phyloP scores from a whole-genome alignment of 92 coral and sea anemone genomes.

The Phenganax stokvisi region DNA sequence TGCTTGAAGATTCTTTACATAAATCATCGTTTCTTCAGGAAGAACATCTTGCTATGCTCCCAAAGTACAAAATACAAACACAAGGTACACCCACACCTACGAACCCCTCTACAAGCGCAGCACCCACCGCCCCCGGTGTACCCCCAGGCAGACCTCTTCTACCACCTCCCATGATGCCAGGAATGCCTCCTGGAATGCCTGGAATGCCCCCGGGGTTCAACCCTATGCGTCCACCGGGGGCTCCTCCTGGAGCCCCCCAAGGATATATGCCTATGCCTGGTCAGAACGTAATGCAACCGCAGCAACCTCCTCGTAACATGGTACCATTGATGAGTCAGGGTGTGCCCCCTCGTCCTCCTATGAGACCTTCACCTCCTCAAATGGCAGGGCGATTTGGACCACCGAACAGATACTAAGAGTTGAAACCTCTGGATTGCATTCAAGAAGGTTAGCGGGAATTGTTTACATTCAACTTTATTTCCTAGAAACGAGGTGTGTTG shows the following conservation, averaged over 20 bases:
- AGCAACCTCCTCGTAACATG: slow-evolving; percentile 25
- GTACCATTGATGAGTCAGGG: slow-evolving; percentile 28
- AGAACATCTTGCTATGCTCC: slow-evolving; percentile 75
- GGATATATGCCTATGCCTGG: slow-evolving; percentile 43
- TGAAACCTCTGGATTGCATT: neutral
- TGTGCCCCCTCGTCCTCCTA: slow-evolving; percentile 31
- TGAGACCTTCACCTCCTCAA: slow-evolving; percentile 22
- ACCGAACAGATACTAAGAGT: slow-evolving; percentile 34
- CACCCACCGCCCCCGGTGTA: neutral
- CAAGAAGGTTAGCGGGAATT: neutral
- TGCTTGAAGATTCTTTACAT: neutral
- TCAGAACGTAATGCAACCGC: neutral
- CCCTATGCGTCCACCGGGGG: slow-evolving; percentile 41
- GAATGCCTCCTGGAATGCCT: slow-evolving; percentile 73
- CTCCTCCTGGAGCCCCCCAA: slow-evolving; percentile 52
- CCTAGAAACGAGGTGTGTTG: too few species aligned
- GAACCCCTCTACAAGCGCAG: slow-evolving; percentile 36
- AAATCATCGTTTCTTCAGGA: slow-evolving; percentile 48
- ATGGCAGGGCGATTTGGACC: slow-evolving; percentile 32
- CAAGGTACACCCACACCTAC: slow-evolving; percentile 76
- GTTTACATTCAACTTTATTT: neutral
- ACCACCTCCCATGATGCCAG: slow-evolving; percentile 60
- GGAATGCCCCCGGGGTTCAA: slow-evolving; percentile 47
- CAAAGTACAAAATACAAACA: slow-evolving; percentile 75
- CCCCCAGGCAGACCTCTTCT: slow-evolving; percentile 30